Evolutionary conservation across 2,888 invertebrate genomes (phyloP).

Genomic region (Eustalomyia histrio): DNA sequence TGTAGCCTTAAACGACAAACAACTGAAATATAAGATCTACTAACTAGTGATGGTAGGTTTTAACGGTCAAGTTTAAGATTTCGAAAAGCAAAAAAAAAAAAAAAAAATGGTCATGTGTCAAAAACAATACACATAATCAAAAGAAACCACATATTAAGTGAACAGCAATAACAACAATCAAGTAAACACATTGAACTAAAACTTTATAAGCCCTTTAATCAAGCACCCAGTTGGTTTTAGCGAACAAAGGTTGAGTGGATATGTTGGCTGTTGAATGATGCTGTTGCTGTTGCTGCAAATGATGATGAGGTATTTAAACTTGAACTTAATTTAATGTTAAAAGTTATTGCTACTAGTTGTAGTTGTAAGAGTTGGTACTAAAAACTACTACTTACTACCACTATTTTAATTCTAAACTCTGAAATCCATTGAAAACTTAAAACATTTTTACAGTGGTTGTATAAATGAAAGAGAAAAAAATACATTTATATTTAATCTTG

Average conservation of each 20-base stretch:
- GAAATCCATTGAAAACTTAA: slow-evolving; percentile 35
- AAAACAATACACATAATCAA: slow-evolving; percentile 18
- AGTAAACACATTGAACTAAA: neutral
- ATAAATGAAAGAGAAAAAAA: slow-evolving; percentile 47
- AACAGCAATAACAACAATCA: neutral
- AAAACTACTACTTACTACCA: slow-evolving; percentile 18
- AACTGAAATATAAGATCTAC: slow-evolving; percentile 42
- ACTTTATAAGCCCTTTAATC: slow-evolving; percentile 34
- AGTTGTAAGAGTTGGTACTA: neutral
- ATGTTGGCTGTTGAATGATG: slow-evolving; percentile 34
- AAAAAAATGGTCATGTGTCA: slow-evolving; percentile 47
- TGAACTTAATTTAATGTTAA: slow-evolving; percentile 46
- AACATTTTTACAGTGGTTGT: slow-evolving; percentile 68
- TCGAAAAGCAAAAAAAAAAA: slow-evolving; percentile 65
- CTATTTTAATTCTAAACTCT: slow-evolving; percentile 3
- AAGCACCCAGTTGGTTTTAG: slow-evolving; percentile 16
- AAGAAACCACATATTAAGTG: slow-evolving; percentile 27
- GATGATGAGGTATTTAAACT: slow-evolving; percentile 49
- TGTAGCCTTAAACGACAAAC: slow-evolving; percentile 48
- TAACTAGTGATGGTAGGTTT: slow-evolving; percentile 30
- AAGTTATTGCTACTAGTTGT: slow-evolving; percentile 22
- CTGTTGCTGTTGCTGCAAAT: slow-evolving; percentile 33
- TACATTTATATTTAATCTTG: slow-evolving; percentile 58
- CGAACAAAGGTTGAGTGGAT: slow-evolving; percentile 21
- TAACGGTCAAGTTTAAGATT: slow-evolving; percentile 45